Evolutionary conservation across 2,113 vertebrate species (phyloP).

Genomic region (Phaetusa simplex): DNA sequence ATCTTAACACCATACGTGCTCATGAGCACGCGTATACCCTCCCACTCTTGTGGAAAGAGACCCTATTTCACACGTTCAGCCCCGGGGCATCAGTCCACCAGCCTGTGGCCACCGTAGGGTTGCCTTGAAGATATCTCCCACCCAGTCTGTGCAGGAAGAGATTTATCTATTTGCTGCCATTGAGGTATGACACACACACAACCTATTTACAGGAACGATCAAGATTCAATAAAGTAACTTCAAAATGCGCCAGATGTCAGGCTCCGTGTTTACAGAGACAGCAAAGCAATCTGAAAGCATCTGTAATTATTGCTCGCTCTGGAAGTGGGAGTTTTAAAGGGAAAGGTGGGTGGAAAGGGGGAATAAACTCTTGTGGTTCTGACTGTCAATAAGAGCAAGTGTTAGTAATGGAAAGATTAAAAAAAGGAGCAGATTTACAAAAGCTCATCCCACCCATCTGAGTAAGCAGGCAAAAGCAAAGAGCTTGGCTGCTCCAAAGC

Average conservation of each 20-base stretch:
- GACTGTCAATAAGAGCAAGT: background rate
- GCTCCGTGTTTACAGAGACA: background rate
- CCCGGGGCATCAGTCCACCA: background rate
- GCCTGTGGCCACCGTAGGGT: background rate
- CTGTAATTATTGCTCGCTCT: background rate
- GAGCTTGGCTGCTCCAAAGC: background rate
- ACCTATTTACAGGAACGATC: background rate
- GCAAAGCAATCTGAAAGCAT: background rate
- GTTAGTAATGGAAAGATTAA: conserved; percentile 4
- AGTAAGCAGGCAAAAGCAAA: conserved; percentile 5
- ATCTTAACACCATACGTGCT: background rate
- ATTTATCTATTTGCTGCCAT: background rate
- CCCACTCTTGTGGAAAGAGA: background rate
- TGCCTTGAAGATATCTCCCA: background rate
- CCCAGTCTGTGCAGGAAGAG: background rate
- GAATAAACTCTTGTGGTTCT: background rate
- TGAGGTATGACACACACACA: background rate
- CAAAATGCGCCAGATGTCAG: conserved; percentile 48
- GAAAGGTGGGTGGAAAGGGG: conserved; percentile 3
- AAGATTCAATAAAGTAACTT: conserved; percentile 1
- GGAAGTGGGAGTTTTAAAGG: background rate
- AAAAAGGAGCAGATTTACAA: background rate
- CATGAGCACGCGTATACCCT: rapidly evolving
- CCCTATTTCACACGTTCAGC: background rate
- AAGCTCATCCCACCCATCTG: conserved; percentile 6